Conservation (phyloP, 2,113 vertebrate species). For the Nycticebus coucang region DNA sequence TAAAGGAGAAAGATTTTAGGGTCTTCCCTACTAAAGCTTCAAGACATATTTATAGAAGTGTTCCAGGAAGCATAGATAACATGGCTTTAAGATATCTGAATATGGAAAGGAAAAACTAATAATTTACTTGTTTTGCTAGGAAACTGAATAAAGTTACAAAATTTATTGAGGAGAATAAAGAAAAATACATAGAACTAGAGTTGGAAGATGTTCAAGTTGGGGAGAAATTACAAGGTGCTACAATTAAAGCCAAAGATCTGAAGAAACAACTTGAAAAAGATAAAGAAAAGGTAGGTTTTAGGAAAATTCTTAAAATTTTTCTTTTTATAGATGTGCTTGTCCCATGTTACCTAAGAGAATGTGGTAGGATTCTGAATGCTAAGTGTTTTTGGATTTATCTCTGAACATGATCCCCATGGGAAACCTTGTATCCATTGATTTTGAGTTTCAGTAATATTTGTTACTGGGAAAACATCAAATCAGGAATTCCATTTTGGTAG, state of each 20-base stretch:
- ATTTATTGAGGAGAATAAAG: constrained; percentile 93
- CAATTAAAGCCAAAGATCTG: constrained; percentile 93
- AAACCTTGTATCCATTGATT: background rate
- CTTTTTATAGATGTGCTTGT: background rate
- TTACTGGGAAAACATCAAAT: background rate
- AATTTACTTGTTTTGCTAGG: constrained; percentile 80
- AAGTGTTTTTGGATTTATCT: background rate
- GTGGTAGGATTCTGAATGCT: background rate
- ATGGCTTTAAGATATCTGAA: background rate
- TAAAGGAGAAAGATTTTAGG: background rate
- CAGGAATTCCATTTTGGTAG: background rate
- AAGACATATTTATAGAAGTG: background rate
- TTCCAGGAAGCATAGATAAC: background rate
- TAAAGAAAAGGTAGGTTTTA: constrained; percentile 92
- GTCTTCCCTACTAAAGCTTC: background rate
- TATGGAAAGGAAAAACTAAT: constrained; percentile 59
- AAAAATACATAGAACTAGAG: constrained; percentile 95
- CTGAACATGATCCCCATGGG: background rate
- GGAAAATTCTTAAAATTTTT: background rate
- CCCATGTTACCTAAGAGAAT: background rate
- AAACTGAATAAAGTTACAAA: constrained; percentile 91
- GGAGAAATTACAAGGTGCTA: constrained; percentile 95
- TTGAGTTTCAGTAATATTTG: background rate
- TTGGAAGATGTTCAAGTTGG: constrained; percentile 96
- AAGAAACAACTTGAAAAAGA: constrained; percentile 96